Conservation (phyloP, 2,888 invertebrate genomes). For the Macrosoma leucophasiata region DNA sequence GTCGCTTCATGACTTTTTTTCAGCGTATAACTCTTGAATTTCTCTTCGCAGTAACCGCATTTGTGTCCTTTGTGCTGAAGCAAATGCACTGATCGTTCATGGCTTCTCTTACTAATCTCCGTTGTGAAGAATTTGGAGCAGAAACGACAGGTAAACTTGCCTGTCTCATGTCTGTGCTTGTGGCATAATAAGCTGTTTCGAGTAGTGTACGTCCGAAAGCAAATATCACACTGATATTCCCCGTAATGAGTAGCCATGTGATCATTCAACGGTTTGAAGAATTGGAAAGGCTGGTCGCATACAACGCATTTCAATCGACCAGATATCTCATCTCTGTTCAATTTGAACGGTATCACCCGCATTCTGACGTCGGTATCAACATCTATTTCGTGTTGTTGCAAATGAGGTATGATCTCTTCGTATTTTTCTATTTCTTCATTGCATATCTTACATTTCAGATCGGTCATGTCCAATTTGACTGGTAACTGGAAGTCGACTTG, state of each 20-base stretch:
- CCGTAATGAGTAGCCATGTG: conserved; percentile 47
- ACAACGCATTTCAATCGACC: conserved; percentile 32
- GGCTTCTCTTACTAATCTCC: conserved; percentile 50
- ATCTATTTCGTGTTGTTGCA: conserved; percentile 32
- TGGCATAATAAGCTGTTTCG: conserved; percentile 37
- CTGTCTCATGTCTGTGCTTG: conserved; percentile 40
- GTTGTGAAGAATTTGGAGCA: conserved; percentile 63
- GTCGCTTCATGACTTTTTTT: conserved; percentile 52
- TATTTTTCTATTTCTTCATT: conserved; percentile 21
- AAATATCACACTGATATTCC: conserved; percentile 40
- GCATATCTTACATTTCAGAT: conserved; percentile 23
- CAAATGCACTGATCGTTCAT: conserved; percentile 52
- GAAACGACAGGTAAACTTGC: conserved; percentile 42
- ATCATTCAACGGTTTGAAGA: conserved; percentile 39
- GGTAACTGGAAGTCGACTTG: conserved; percentile 13
- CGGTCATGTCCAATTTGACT: conserved; percentile 28
- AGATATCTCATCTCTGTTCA: conserved; percentile 31
- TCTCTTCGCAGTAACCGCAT: conserved; percentile 42
- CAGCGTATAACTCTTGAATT: conserved; percentile 54
- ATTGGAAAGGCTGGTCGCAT: conserved; percentile 34
- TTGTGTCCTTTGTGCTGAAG: conserved; percentile 36
- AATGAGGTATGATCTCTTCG: conserved; percentile 32
- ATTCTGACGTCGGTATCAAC: conserved; percentile 32
- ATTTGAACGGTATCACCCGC: conserved; percentile 41
- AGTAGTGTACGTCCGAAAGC: conserved; percentile 41